phyloP scores from a whole-genome alignment of 2,888 invertebrate genomes.

The Amiota mariae region DNA sequence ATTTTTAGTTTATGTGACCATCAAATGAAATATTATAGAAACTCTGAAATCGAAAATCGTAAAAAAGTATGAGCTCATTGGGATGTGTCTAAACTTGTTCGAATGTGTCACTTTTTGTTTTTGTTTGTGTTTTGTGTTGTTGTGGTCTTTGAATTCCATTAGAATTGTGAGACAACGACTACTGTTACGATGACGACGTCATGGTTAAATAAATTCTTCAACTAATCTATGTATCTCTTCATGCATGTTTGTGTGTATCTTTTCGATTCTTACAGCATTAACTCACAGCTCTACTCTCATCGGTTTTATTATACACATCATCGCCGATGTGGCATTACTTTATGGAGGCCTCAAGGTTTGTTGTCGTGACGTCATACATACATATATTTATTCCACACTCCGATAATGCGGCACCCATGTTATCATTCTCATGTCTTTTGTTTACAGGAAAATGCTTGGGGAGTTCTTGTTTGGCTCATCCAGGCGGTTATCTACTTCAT shows the following conservation, averaged over 20 bases:
- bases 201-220: neutral
- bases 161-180: neutral
- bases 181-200: neutral
- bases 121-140: neutral
- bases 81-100: neutral
- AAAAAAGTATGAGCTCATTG: constrained; percentile 3
- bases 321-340: constrained; percentile 53
- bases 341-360: constrained; percentile 55
- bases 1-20: too few relatives aligned
- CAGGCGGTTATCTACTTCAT: constrained; percentile 51
- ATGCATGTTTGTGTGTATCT: constrained; percentile 19
- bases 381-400: too few relatives aligned
- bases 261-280: constrained; percentile 48
- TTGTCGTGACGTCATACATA: constrained; percentile 10
- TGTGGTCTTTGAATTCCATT: neutral
- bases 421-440: neutral
- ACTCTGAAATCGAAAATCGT: neutral
- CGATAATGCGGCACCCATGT: too few relatives aligned
- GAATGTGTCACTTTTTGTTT: neutral
- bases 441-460: constrained; percentile 48
- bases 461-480: constrained; percentile 58
- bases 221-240: neutral
- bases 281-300: constrained; percentile 41
- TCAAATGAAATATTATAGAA: too few relatives aligned
- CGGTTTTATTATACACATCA: constrained; percentile 47